These are phyloP conservation scores for Eumeta japonica DNA, from an alignment of 1,140 invertebrate species.

Conservation along the genomic window DNA sequence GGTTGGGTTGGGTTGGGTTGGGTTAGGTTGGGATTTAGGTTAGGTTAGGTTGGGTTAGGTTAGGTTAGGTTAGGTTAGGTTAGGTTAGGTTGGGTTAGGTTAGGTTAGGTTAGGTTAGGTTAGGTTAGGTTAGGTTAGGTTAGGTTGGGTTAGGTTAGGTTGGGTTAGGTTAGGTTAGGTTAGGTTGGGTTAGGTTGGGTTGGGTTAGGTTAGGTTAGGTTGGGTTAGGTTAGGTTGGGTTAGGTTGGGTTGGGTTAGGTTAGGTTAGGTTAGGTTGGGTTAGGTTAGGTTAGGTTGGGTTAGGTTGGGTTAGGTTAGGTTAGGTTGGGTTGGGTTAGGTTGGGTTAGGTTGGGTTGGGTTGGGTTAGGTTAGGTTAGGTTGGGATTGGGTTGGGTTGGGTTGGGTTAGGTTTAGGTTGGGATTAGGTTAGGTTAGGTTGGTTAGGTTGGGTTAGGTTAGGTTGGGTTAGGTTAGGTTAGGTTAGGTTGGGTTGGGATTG, in stretches of 20 bases:
- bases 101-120: conserved; percentile 13
- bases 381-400: too few relatives aligned
- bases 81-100: conserved; percentile 10
- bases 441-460: conserved; percentile 20
- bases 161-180: conserved; percentile 4
- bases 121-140: conserved; percentile 3
- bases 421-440: too few relatives aligned
- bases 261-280: conserved; percentile 4
- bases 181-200: conserved; percentile 3
- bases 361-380: too few relatives aligned
- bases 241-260: conserved; percentile 3
- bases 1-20: conserved; percentile 3
- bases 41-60: conserved; percentile 3
- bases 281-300: conserved; percentile 4
- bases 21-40: too few relatives aligned
- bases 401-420: conserved; percentile 9
- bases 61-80: conserved; percentile 3
- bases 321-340: conserved; percentile 3
- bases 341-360: conserved; percentile 6
- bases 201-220: conserved; percentile 4
- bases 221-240: conserved; percentile 3
- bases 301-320: conserved; percentile 3
- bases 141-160: conserved; percentile 4
- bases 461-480: conserved; percentile 24
- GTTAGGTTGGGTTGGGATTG: conserved; percentile 20